Conservation (phyloP, 1,140 invertebrate species). For the Leptinotarsa lineolata region DNA sequence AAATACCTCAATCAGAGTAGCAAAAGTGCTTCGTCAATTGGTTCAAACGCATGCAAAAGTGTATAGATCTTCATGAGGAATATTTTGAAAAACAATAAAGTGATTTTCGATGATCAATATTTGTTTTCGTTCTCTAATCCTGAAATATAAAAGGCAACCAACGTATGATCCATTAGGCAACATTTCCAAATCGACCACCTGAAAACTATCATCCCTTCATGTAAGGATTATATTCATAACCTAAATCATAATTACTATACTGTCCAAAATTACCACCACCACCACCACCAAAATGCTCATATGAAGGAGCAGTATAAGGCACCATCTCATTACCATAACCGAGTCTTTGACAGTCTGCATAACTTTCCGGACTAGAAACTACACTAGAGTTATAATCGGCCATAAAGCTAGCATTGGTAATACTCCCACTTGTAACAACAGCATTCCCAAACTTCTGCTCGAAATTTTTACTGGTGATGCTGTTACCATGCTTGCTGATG, state of each 20-base stretch:
- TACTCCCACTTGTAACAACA: conserved; percentile 54
- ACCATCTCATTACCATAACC: conserved; percentile 26
- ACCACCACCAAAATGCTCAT: not conserved
- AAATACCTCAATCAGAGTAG: too few species aligned
- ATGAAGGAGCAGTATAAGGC: conserved; percentile 17
- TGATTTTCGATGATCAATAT: too few species aligned
- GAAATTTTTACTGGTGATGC: conserved; percentile 65
- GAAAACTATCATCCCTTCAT: conserved; percentile 12
- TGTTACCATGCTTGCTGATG: conserved; percentile 73
- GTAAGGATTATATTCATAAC: conserved; percentile 31
- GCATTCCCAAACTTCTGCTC: conserved; percentile 42
- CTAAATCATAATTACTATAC: conserved; percentile 33
- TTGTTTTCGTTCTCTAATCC: too few species aligned
- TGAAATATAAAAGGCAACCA: too few species aligned
- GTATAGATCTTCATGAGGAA: too few species aligned
- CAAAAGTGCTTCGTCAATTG: too few species aligned
- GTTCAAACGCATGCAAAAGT: too few species aligned
- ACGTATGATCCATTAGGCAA: too few species aligned
- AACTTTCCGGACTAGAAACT: conserved; percentile 21
- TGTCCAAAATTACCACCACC: conserved; percentile 19
- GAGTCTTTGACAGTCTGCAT: conserved; percentile 24
- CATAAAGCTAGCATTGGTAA: conserved; percentile 56
- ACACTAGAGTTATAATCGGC: conserved; percentile 48
- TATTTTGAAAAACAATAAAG: too few species aligned
- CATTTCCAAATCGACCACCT: too few species aligned